Conservation (phyloP, 2,113 vertebrate species). For the Strix uralensis region DNA sequence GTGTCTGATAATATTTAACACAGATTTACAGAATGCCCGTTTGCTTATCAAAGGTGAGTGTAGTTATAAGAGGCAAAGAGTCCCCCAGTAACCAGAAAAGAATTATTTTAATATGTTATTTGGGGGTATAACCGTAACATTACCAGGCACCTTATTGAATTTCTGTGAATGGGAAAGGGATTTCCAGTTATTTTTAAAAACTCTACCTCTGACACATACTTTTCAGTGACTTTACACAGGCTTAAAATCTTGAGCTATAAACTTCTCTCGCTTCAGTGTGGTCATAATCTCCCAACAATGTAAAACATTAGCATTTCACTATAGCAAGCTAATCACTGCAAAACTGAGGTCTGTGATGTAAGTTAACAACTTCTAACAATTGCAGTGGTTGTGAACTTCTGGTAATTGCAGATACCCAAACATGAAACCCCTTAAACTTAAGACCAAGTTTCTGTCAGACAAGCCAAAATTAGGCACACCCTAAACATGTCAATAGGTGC, state of each 20-base stretch:
- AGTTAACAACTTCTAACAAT: background rate
- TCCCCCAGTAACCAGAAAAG: background rate
- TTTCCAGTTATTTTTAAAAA: background rate
- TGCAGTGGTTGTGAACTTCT: background rate
- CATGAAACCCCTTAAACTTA: background rate
- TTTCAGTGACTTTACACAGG: background rate
- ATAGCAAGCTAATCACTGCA: background rate
- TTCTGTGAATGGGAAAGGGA: background rate
- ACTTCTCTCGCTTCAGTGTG: background rate
- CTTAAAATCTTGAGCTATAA: background rate
- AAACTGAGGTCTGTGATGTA: background rate
- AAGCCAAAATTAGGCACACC: background rate
- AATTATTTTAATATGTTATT: background rate
- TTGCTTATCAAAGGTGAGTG: background rate
- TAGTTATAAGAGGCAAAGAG: background rate
- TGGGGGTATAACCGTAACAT: background rate
- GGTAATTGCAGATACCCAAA: background rate
- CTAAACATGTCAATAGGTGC: background rate
- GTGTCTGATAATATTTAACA: background rate
- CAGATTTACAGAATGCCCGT: background rate
- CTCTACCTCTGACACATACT: background rate
- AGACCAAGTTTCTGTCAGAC: background rate
- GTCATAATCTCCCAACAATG: background rate
- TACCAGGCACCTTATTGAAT: background rate
- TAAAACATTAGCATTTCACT: background rate